These are phyloP conservation scores for Myrmophylax atrothorax DNA, from an alignment of 2,113 vertebrate species.

Conservation along the genomic window DNA sequence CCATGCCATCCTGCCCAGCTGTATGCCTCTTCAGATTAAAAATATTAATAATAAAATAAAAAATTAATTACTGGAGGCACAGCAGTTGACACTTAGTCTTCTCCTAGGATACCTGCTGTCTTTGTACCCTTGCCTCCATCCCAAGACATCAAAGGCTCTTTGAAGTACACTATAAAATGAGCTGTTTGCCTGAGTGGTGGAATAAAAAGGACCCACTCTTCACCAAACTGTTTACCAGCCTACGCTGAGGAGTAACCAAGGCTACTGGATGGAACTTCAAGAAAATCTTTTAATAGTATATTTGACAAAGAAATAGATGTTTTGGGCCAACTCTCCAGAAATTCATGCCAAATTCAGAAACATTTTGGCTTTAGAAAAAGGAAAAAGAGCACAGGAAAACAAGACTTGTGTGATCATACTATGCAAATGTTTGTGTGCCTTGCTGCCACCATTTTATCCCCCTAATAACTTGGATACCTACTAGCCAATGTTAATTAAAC, in stretches of 20 bases:
- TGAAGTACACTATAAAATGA: not conserved
- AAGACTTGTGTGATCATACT: not conserved
- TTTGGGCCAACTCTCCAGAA: not conserved
- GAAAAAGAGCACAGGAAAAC: not conserved
- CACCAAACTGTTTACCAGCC: not conserved
- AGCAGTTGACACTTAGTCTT: not conserved
- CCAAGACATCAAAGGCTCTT: not conserved
- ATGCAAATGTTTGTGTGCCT: not conserved
- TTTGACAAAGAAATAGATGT: conserved; percentile 4
- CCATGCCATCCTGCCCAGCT: not conserved
- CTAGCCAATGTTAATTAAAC: not conserved
- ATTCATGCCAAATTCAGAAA: not conserved
- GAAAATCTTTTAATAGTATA: not conserved
- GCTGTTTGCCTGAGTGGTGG: not conserved
- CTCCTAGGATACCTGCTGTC: not conserved
- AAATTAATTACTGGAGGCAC: not conserved
- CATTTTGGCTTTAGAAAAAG: not conserved
- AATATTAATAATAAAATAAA: not conserved
- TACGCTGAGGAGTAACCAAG: not conserved
- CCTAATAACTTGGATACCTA: not conserved
- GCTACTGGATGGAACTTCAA: not conserved
- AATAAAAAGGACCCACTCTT: not conserved
- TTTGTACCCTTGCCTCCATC: not conserved
- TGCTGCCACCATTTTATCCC: not conserved
- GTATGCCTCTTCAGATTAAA: not conserved